A percentile compares a stretch with the other conserved stretches of the same genome.
Evolutionary conservation across 1,140 invertebrate species (phyloP).

Genomic region (Marisa cornuarietis): DNA sequence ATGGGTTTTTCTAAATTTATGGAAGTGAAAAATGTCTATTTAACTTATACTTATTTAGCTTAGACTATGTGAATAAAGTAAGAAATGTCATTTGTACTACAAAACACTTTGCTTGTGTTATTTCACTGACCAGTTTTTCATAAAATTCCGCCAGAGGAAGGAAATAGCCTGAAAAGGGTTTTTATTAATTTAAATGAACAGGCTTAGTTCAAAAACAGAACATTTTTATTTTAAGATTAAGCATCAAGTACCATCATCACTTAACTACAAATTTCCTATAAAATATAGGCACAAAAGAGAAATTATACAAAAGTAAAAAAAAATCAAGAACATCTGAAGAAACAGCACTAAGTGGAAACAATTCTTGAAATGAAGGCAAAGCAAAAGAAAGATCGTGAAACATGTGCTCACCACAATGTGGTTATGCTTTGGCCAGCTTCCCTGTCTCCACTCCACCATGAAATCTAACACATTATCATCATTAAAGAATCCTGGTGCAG

Average conservation of each 20-base stretch:
- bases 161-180: too few relatives aligned
- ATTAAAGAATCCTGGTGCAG: slow-evolving; percentile 62
- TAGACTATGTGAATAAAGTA: neutral
- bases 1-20: neutral
- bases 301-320: too few relatives aligned
- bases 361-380: neutral
- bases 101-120: neutral
- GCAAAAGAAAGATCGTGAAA: neutral
- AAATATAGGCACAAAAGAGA: too few relatives aligned
- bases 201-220: too few relatives aligned
- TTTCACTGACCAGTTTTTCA: neutral
- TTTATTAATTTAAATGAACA: too few relatives aligned
- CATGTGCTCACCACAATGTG: slow-evolving; percentile 40
- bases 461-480: slow-evolving; percentile 59
- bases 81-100: neutral
- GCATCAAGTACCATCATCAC: too few relatives aligned
- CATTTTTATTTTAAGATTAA: too few relatives aligned
- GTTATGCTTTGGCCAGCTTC: slow-evolving; percentile 51
- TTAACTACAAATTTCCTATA: too few relatives aligned
- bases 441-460: slow-evolving; percentile 55
- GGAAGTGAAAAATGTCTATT: neutral
- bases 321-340: neutral
- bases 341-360: neutral
- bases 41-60: neutral
- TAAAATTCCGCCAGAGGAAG: too few relatives aligned